These are phyloP conservation scores for Oncorhynchus mykiss DNA, from an alignment of 2,113 vertebrate species.

Conservation along the genomic window DNA sequence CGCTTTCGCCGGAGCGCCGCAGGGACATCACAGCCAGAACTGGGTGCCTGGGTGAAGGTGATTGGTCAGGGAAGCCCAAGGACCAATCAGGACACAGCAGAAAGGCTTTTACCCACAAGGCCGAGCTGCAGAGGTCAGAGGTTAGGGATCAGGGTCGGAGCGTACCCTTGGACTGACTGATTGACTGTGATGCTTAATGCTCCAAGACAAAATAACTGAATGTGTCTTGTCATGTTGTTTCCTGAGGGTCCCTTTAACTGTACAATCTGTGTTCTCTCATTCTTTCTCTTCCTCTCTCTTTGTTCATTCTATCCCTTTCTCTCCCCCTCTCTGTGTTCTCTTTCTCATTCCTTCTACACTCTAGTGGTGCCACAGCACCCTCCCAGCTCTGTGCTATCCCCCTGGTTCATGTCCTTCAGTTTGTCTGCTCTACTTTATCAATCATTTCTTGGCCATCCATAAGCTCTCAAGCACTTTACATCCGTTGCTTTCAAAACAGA, in stretches of 20 bases:
- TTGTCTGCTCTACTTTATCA: slow-evolving; percentile 47
- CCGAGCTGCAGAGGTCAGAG: slow-evolving; percentile 34
- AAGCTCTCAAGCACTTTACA: slow-evolving; percentile 78
- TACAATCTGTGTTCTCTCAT: background rate
- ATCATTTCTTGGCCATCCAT: slow-evolving; percentile 47
- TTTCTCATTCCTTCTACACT: too few relatives aligned
- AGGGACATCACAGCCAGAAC: slow-evolving; percentile 88
- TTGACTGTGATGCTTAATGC: slow-evolving; percentile 63
- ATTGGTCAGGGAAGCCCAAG: background rate
- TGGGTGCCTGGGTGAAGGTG: slow-evolving; percentile 86
- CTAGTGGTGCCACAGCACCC: slow-evolving; percentile 36
- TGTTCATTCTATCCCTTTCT: background rate
- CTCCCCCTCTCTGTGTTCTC: slow-evolving; percentile 22
- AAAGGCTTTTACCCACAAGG: slow-evolving; percentile 47
- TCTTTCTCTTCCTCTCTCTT: background rate
- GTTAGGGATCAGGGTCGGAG: background rate
- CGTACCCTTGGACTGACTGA: slow-evolving; percentile 51
- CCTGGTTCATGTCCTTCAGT: slow-evolving; percentile 46
- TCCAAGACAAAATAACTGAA: slow-evolving; percentile 57
- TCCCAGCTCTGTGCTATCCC: slow-evolving; percentile 32
- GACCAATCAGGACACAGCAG: slow-evolving; percentile 36
- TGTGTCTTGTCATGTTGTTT: slow-evolving; percentile 62
- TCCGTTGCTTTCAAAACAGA: slow-evolving; percentile 50
- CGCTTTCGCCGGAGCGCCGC: slow-evolving; percentile 72
- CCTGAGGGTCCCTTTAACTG: slow-evolving; percentile 44